Percentiles rank a stretch among this genome's conserved stretches.
Evolutionary conservation across 1,140 invertebrate species (phyloP).

Genomic region (Paraescarpia echinospica): DNA sequence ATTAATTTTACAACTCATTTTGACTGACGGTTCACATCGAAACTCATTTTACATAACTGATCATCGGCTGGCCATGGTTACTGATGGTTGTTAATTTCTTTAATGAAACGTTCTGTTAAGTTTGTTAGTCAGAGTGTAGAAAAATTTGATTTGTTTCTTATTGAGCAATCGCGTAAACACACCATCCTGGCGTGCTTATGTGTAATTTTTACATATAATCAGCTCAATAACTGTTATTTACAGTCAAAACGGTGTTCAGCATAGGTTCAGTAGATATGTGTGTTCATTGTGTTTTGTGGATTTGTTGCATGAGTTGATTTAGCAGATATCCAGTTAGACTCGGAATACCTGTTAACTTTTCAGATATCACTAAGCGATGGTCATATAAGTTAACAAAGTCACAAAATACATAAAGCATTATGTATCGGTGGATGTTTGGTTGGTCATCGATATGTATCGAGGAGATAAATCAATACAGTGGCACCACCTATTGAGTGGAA

Average conservation of each 20-base stretch:
- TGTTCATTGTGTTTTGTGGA: background rate
- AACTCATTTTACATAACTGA: background rate
- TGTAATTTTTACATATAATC: background rate
- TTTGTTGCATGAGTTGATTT: background rate
- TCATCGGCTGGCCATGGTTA: background rate
- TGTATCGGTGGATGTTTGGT: too few species aligned
- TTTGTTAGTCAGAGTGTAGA: background rate
- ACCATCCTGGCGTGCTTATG: background rate
- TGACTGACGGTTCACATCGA: background rate
- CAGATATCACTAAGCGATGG: background rate
- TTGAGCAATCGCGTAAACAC: background rate
- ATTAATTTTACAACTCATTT: background rate
- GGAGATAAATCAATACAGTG: too few species aligned
- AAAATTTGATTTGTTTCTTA: background rate
- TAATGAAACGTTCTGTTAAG: background rate
- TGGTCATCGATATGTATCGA: too few species aligned
- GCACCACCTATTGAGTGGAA: too few species aligned
- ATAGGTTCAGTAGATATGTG: background rate
- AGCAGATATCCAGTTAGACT: background rate
- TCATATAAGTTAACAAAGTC: too few species aligned
- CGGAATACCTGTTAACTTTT: background rate
- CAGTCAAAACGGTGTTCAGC: too few species aligned
- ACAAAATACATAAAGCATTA: too few species aligned
- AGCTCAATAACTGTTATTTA: background rate
- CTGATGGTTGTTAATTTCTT: background rate